Conservation (phyloP, 2,113 vertebrate species). For the Machaerirhynchus nigripectus region DNA sequence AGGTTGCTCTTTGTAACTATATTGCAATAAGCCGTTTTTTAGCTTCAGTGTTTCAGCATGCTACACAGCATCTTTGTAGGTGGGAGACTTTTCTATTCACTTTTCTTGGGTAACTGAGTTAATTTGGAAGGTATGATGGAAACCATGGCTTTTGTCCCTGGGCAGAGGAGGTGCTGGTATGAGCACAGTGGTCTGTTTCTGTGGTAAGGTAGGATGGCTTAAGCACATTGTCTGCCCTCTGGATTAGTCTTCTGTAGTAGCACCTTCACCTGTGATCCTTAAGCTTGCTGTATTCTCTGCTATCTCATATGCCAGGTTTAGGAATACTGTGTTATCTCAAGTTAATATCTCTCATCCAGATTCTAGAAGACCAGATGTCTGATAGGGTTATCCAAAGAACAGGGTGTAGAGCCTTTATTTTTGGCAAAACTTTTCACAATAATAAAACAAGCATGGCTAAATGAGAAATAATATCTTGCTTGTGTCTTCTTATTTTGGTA, state of each 20-base stretch:
- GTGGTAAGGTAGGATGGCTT: neutral
- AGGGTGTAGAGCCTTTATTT: neutral
- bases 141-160: neutral
- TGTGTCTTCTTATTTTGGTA: neutral
- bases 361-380: neutral
- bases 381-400: neutral
- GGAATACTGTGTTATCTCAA: neutral
- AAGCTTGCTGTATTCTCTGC: neutral
- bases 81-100: neutral
- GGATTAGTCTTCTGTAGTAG: neutral
- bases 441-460: neutral
- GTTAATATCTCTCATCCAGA: neutral
- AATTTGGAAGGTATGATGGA: neutral
- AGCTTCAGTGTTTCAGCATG: neutral
- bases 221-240: neutral
- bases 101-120: neutral
- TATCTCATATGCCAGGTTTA: neutral
- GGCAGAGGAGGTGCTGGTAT: neutral
- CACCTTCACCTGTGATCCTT: neutral
- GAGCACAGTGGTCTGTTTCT: neutral
- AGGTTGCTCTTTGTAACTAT: neutral
- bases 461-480: neutral
- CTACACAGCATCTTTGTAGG: accelerated
- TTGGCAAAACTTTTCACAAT: neutral
- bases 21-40: neutral